phyloP scores from a whole-genome alignment of 2,888 invertebrate genomes.

The Pachydiplax longipennis region DNA sequence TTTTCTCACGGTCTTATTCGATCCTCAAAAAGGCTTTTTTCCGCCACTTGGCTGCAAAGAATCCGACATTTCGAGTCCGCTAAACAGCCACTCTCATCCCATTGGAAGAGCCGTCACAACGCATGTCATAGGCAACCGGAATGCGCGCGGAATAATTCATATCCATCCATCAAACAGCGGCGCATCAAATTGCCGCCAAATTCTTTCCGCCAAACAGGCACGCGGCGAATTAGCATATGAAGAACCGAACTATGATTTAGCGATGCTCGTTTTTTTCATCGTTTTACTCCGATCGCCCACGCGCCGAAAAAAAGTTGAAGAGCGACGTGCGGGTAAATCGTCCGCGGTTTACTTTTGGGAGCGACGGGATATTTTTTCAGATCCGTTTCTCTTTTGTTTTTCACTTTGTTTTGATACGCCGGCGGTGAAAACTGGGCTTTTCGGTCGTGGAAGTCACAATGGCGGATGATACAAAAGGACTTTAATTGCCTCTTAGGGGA shows the following conservation, averaged over 20 bases:
- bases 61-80: neutral
- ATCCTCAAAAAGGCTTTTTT: too few relatives aligned
- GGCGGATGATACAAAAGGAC: too few relatives aligned
- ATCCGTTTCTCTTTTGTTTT: too few relatives aligned
- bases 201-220: neutral
- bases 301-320: neutral
- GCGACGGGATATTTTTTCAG: too few relatives aligned
- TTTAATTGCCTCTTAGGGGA: too few relatives aligned
- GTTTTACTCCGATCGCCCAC: neutral
- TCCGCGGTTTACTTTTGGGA: neutral
- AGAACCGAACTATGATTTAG: neutral
- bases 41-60: too few relatives aligned
- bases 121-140: conserved; percentile 1
- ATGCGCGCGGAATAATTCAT: conserved; percentile 32
- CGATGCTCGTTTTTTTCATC: neutral
- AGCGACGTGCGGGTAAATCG: neutral
- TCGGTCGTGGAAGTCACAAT: neutral
- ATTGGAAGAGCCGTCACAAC: neutral
- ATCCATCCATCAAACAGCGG: neutral
- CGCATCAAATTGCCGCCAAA: neutral
- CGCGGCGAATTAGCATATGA: neutral
- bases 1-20: too few relatives aligned
- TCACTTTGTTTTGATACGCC: too few relatives aligned
- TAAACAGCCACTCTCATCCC: neutral
- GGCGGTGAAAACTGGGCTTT: too few relatives aligned